Conservation (phyloP, 2,113 vertebrate genomes). For the Anguilla japonica region DNA sequence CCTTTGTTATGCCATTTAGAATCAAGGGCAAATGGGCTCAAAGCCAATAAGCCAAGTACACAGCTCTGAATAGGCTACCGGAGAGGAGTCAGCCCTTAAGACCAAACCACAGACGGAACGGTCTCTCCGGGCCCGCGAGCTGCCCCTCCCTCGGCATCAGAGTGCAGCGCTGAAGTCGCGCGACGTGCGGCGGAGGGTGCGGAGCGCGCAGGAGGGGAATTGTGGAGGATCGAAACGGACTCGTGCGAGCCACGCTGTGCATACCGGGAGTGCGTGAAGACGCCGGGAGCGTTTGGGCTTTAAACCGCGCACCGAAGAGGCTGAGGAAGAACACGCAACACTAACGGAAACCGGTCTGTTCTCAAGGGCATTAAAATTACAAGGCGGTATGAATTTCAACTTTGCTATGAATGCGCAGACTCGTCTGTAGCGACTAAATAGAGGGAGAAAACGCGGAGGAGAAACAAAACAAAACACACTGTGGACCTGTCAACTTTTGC, state of each 20-base stretch:
- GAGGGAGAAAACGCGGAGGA: background rate
- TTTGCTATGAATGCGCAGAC: background rate
- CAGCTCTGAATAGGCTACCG: background rate
- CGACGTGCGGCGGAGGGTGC: background rate
- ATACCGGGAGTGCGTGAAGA: background rate
- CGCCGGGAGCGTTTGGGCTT: background rate
- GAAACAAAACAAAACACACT: background rate
- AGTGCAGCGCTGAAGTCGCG: background rate
- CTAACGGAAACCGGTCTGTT: background rate
- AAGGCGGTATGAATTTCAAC: background rate
- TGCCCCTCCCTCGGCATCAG: constrained; percentile 1
- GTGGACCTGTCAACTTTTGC: background rate
- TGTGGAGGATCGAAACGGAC: background rate
- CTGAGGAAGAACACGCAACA: background rate
- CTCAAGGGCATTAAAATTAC: background rate
- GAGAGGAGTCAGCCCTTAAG: background rate
- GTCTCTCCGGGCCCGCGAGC: background rate
- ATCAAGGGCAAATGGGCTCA: background rate
- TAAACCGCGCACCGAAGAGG: background rate
- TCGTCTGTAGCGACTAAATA: background rate
- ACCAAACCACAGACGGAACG: background rate
- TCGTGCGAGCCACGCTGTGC: background rate
- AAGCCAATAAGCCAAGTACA: background rate
- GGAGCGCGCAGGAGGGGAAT: background rate
- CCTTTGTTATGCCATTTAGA: background rate